A percentile compares a stretch with the other conserved stretches of the same genome.
These are phyloP conservation scores for Drosophila monieri DNA, from an alignment of 2,888 invertebrate species.

Conservation along the genomic window DNA sequence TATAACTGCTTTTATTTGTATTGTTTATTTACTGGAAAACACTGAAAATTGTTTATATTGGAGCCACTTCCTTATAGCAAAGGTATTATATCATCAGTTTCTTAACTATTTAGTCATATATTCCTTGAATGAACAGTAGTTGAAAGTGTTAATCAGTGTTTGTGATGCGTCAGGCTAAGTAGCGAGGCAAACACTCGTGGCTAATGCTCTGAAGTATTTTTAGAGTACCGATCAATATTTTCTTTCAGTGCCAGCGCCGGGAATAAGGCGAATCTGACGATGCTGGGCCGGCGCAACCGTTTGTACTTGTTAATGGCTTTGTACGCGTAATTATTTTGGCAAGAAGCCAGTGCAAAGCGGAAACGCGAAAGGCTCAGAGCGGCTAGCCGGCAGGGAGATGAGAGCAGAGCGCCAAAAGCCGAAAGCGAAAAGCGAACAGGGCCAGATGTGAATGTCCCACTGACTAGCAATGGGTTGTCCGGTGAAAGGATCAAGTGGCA, in stretches of 20 bases:
- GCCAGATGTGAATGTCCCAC: constrained; percentile 39
- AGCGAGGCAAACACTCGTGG: background rate
- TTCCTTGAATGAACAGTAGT: constrained; percentile 1
- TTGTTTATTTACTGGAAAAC: no score
- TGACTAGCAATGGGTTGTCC: constrained; percentile 19
- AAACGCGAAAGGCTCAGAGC: constrained; percentile 33
- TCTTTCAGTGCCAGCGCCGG: constrained; percentile 14
- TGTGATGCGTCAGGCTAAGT: constrained; percentile 1
- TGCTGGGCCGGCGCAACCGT: constrained; percentile 68
- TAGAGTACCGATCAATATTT: background rate
- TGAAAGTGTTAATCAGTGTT: constrained; percentile 4
- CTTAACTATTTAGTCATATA: background rate
- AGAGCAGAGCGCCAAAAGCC: constrained; percentile 8
- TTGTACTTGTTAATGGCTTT: constrained; percentile 78
- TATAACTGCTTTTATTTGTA: no score
- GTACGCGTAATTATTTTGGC: constrained; percentile 78
- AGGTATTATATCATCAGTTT: background rate
- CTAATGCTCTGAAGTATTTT: background rate
- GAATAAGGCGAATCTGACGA: constrained; percentile 17
- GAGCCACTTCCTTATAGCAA: background rate
- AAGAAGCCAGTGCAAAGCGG: constrained; percentile 64
- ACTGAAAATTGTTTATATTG: background rate
- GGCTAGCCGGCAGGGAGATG: background rate
- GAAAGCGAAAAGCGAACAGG: constrained; percentile 6
- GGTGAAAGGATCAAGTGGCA: constrained; percentile 79